Evolutionary conservation across 2,113 vertebrate genomes (phyloP).

Genomic region (Melanocharis versteri): DNA sequence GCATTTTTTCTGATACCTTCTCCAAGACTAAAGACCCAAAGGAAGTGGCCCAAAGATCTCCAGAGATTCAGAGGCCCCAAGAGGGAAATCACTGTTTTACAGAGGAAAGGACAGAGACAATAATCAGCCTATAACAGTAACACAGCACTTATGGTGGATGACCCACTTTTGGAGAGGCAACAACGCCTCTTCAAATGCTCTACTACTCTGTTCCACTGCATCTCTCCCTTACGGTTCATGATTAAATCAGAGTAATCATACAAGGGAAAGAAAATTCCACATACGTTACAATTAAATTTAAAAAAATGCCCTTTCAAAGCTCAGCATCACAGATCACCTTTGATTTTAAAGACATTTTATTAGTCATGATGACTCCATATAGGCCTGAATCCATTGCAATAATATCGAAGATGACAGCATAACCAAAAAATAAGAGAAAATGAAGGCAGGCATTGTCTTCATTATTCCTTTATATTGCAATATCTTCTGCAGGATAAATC

Average conservation of each 20-base stretch:
- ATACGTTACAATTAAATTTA: not conserved
- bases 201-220: not conserved
- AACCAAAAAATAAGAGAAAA: slow-evolving; percentile 28
- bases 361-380: not conserved
- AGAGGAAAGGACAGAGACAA: not conserved
- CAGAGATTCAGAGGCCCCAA: not conserved
- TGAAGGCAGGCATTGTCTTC: slow-evolving; percentile 17
- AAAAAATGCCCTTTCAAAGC: not conserved
- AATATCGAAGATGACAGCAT: slow-evolving; percentile 15
- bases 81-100: not conserved
- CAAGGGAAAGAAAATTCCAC: not conserved
- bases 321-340: not conserved
- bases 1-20: not conserved
- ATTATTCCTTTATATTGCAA: slow-evolving; percentile 22
- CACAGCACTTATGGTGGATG: accelerated
- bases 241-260: slow-evolving; percentile 2
- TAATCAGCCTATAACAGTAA: not conserved
- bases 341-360: slow-evolving; percentile 18
- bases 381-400: not conserved
- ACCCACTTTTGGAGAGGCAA: not conserved
- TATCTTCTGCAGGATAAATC: slow-evolving; percentile 31
- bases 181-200: not conserved
- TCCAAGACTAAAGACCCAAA: not conserved
- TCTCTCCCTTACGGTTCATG: not conserved
- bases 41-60: not conserved